Percentiles rank a stretch among this genome's conserved stretches.
These are phyloP conservation scores for Cryptoblepharus egeriae DNA, from an alignment of 2,797 vertebrate species.

Conservation along the genomic window DNA sequence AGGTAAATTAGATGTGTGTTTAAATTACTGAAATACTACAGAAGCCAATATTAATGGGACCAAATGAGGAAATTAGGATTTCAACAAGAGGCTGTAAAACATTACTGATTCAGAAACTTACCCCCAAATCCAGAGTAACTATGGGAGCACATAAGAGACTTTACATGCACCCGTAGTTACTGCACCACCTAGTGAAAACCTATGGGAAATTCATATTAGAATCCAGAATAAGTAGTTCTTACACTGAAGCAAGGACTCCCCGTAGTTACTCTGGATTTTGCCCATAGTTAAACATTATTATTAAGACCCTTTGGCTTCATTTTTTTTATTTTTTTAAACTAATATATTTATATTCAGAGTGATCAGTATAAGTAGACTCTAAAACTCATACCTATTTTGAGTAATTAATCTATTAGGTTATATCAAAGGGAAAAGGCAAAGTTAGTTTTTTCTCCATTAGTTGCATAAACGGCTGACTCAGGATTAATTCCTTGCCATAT, in stretches of 20 bases:
- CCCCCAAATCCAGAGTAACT: no score
- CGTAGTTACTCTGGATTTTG: no score
- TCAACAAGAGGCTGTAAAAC: neutral
- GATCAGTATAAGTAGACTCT: slow-evolving; percentile 52
- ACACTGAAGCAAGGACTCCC: no score
- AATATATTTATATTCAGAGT: slow-evolving; percentile 69
- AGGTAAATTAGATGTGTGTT: neutral
- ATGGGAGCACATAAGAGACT: no score
- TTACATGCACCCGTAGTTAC: no score
- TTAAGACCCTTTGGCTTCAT: neutral
- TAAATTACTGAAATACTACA: neutral
- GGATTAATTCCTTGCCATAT: slow-evolving; percentile 64
- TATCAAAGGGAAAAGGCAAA: slow-evolving; percentile 64
- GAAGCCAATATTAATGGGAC: neutral
- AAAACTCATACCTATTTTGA: slow-evolving; percentile 57
- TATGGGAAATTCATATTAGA: no score
- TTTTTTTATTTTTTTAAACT: slow-evolving; percentile 22
- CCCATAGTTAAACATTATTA: no score
- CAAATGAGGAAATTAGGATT: neutral
- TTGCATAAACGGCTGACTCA: slow-evolving; percentile 60
- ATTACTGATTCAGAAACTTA: no score
- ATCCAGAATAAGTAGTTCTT: no score
- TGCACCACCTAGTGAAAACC: no score
- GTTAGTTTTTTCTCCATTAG: slow-evolving; percentile 51
- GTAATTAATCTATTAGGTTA: slow-evolving; percentile 68